Evolutionary conservation across 1,140 invertebrate genomes (phyloP).

Genomic region (Ptiloglossa arizonensis): DNA sequence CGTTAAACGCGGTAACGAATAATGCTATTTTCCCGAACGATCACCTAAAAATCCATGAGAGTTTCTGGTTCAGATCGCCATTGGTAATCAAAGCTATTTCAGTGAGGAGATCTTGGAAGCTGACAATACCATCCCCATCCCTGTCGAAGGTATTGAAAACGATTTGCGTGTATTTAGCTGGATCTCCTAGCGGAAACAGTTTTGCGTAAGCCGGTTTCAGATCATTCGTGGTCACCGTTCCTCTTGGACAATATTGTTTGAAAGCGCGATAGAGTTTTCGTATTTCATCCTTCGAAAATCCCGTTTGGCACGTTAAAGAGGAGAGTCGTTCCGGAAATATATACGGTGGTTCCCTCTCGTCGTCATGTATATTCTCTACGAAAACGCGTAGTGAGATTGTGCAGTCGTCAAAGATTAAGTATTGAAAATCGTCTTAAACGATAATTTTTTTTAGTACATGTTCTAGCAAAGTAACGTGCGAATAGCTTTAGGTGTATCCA

Average conservation of each 20-base stretch:
- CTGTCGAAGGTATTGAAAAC: constrained; percentile 74
- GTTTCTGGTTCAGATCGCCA: constrained; percentile 71
- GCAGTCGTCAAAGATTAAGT: constrained; percentile 41
- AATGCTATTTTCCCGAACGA: background rate
- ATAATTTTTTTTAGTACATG: constrained; percentile 19
- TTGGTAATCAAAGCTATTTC: constrained; percentile 69
- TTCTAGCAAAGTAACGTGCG: background rate
- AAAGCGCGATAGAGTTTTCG: constrained; percentile 73
- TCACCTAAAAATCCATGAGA: constrained; percentile 77
- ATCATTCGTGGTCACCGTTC: constrained; percentile 66
- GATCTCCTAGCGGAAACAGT: constrained; percentile 74
- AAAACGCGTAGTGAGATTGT: constrained; percentile 45
- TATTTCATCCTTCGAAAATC: constrained; percentile 73
- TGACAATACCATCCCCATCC: constrained; percentile 73
- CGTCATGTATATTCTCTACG: constrained; percentile 55
- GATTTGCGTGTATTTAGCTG: constrained; percentile 72
- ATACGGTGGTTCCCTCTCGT: constrained; percentile 52
- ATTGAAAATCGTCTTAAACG: constrained; percentile 42
- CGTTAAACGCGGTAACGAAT: background rate
- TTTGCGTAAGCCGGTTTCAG: constrained; percentile 73
- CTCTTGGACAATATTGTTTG: constrained; percentile 73
- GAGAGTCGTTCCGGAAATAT: constrained; percentile 68
- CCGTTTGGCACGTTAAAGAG: constrained; percentile 63
- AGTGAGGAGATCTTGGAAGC: constrained; percentile 71
- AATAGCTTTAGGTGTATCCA: background rate